Conservation (phyloP, 2,888 invertebrate species). For the Mongoloraphidia duomilia region DNA sequence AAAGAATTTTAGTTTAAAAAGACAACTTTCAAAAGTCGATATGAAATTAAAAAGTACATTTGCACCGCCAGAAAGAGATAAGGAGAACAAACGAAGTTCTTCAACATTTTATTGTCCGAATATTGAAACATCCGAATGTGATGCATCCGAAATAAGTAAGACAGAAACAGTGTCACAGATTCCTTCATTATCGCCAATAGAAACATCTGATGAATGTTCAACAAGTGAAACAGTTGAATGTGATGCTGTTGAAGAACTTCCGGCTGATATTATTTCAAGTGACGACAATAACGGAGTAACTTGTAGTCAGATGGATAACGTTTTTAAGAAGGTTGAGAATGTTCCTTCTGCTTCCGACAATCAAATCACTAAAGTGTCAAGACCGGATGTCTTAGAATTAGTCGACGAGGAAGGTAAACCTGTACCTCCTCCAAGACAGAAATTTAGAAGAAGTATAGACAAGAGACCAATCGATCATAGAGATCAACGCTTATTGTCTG, state of each 20-base stretch:
- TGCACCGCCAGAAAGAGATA: slow-evolving; percentile 30
- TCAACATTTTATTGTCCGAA: slow-evolving; percentile 33
- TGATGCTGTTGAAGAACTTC: slow-evolving; percentile 2
- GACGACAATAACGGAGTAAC: too few relatives aligned
- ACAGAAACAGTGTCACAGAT: too few relatives aligned
- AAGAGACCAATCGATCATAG: slow-evolving; percentile 32
- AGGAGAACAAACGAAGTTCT: slow-evolving; percentile 8
- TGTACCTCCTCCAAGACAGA: slow-evolving; percentile 36
- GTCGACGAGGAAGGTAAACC: slow-evolving; percentile 37
- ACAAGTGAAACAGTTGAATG: slow-evolving; percentile 4
- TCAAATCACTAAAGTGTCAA: slow-evolving; percentile 20
- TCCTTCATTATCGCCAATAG: slow-evolving; percentile 22
- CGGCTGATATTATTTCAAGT: neutral
- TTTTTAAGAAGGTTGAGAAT: neutral
- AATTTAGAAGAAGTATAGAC: slow-evolving; percentile 31
- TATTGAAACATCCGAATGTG: slow-evolving; percentile 18
- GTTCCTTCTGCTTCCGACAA: neutral
- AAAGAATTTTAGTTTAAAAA: slow-evolving; percentile 71
- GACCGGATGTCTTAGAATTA: slow-evolving; percentile 52
- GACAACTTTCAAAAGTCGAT: slow-evolving; percentile 68
- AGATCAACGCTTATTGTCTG: slow-evolving; percentile 57
- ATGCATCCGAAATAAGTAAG: too few relatives aligned
- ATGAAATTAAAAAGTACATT: slow-evolving; percentile 56
- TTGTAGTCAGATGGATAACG: too few relatives aligned
- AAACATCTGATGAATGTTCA: slow-evolving; percentile 13